Conservation (phyloP, 2,797 vertebrate genomes). For the Florisuga fusca region DNA sequence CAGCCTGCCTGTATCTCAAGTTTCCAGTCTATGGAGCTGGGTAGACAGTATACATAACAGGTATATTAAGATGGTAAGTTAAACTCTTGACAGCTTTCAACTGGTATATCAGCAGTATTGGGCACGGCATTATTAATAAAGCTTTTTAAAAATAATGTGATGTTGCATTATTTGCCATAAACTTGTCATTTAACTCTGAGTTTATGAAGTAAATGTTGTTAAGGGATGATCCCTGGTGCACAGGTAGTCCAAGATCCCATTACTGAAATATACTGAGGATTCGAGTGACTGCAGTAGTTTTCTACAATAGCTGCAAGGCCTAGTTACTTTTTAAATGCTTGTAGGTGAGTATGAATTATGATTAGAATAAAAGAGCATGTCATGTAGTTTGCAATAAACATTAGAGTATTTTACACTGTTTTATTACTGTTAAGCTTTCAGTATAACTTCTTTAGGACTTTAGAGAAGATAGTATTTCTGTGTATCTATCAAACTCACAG, state of each 20-base stretch:
- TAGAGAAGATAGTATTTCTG: background rate
- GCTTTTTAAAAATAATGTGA: background rate
- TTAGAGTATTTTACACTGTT: background rate
- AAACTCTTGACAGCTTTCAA: background rate
- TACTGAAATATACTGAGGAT: background rate
- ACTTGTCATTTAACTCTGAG: background rate
- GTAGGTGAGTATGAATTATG: background rate
- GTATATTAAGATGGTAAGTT: background rate
- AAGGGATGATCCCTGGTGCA: background rate
- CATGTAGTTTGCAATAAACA: background rate
- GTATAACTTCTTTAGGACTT: background rate
- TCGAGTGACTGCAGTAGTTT: background rate
- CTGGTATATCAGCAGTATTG: background rate
- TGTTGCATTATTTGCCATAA: background rate
- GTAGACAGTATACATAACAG: background rate
- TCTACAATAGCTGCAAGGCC: background rate
- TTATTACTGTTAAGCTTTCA: background rate
- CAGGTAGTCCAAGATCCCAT: background rate
- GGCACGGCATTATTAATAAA: background rate
- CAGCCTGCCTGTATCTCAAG: background rate
- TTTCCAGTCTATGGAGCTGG: background rate
- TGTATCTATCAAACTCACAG: background rate
- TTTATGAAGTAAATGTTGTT: background rate
- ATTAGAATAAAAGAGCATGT: background rate
- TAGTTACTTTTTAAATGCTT: background rate